Percentiles rank a stretch among this genome's conserved stretches.
Conservation (phyloP, 23 tunicate species). For the Trididemnum nubilum region DNA sequence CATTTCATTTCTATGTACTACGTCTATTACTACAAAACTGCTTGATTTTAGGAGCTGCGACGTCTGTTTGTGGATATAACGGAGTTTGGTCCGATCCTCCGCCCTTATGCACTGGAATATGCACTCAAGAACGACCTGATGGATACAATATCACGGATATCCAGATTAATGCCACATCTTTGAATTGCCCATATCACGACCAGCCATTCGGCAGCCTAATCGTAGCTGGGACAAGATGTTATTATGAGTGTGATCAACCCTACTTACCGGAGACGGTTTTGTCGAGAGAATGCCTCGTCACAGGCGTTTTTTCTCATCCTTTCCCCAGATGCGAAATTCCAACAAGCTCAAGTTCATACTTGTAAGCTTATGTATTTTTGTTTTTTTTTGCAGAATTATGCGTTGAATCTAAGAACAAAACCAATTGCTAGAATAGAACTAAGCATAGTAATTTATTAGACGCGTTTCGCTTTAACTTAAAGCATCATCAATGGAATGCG, state of each 20-base stretch:
- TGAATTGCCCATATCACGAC: conserved; percentile 22
- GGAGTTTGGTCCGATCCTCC: conserved; percentile 66
- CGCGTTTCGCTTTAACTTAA: no score
- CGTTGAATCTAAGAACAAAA: no score
- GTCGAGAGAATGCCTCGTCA: conserved; percentile 38
- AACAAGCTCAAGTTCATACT: conserved; percentile 5
- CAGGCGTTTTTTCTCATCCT: conserved; percentile 35
- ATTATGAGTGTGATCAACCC: conserved; percentile 27
- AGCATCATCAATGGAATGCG: no score
- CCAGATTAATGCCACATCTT: conserved; percentile 11
- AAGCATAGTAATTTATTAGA: no score
- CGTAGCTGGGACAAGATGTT: conserved; percentile 17
- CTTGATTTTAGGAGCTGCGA: conserved; percentile 27
- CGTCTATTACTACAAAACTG: no score
- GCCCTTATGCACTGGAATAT: conserved; percentile 42
- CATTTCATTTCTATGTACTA: no score
- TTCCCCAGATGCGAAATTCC: conserved; percentile 55
- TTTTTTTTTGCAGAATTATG: background rate
- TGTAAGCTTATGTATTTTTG: conserved; percentile 4
- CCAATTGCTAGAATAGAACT: background rate
- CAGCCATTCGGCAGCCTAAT: background rate
- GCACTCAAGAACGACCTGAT: conserved; percentile 21
- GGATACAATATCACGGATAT: background rate
- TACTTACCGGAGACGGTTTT: conserved; percentile 8
- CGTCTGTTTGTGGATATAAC: conserved; percentile 39